Evolutionary conservation across 2,797 vertebrate genomes (phyloP).

Genomic region (Hemibagrus guttatus): DNA sequence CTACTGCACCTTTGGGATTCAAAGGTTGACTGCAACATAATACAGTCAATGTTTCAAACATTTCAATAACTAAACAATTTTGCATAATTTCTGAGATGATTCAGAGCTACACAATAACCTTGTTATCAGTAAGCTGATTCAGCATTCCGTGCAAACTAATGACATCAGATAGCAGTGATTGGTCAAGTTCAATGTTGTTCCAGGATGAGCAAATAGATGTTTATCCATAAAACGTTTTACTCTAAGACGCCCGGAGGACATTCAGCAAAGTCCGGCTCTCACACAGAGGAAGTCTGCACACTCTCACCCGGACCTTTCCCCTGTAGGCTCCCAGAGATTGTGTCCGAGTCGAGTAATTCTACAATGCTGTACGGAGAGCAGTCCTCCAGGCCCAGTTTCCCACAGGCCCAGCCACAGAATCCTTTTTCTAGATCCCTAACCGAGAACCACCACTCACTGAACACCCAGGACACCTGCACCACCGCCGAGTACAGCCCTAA

Average conservation of each 20-base stretch:
- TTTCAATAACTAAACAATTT: neutral
- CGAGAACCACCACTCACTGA: slow-evolving; percentile 90
- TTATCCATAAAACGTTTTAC: too few species aligned
- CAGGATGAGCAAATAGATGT: neutral
- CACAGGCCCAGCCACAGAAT: slow-evolving; percentile 97
- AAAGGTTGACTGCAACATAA: neutral
- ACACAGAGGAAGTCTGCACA: slow-evolving; percentile 90
- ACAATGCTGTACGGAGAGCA: slow-evolving; percentile 97
- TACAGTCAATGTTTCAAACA: neutral
- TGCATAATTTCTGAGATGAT: neutral
- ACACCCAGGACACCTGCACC: slow-evolving; percentile 94
- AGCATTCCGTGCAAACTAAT: neutral
- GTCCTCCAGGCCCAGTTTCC: slow-evolving; percentile 93
- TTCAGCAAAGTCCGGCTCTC: slow-evolving; percentile 54
- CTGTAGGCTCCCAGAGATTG: slow-evolving; percentile 87
- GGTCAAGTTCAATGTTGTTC: neutral
- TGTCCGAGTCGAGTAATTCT: slow-evolving; percentile 95
- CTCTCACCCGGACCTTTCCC: slow-evolving; percentile 81
- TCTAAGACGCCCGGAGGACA: too few species aligned
- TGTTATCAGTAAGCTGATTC: neutral
- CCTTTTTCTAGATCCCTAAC: slow-evolving; percentile 97
- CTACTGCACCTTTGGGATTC: neutral
- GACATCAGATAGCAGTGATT: neutral
- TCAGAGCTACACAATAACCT: neutral
- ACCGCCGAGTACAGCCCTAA: slow-evolving; percentile 89